Evolutionary conservation across 2,888 invertebrate species (phyloP).

Genomic region (Tenthredo distinguenda): DNA sequence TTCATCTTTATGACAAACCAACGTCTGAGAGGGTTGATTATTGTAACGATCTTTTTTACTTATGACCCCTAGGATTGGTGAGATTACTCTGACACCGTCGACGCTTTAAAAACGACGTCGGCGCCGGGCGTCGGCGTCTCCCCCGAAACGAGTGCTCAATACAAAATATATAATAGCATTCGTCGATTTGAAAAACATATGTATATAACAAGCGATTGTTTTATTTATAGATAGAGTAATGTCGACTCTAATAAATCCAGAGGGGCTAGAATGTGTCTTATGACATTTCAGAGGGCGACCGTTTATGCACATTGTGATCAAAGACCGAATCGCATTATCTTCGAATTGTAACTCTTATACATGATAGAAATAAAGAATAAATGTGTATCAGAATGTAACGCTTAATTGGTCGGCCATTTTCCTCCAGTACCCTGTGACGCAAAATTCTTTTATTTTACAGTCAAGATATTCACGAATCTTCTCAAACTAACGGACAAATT

Average conservation of each 20-base stretch:
- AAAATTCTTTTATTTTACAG: background rate
- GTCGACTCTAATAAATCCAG: slow-evolving; percentile 37
- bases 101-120: slow-evolving; percentile 74
- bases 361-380: slow-evolving; percentile 64
- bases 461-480: background rate
- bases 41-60: slow-evolving; percentile 71
- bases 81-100: slow-evolving; percentile 72
- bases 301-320: background rate
- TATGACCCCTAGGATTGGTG: slow-evolving; percentile 72
- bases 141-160: slow-evolving; percentile 76
- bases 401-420: slow-evolving; percentile 75
- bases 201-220: slow-evolving; percentile 70
- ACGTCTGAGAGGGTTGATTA: slow-evolving; percentile 67
- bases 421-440: slow-evolving; percentile 55
- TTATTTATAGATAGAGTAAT: slow-evolving; percentile 68
- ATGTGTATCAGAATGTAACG: slow-evolving; percentile 67
- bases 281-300: background rate
- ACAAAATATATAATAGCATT: slow-evolving; percentile 76
- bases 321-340: background rate
- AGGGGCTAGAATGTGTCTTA: background rate
- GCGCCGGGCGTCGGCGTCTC: slow-evolving; percentile 74
- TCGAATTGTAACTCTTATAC: background rate
- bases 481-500: background rate
- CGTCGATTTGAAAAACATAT: slow-evolving; percentile 75
- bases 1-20: slow-evolving; percentile 51